Conservation (phyloP, 2,888 invertebrate genomes). For the Trachelus troglodyta region DNA sequence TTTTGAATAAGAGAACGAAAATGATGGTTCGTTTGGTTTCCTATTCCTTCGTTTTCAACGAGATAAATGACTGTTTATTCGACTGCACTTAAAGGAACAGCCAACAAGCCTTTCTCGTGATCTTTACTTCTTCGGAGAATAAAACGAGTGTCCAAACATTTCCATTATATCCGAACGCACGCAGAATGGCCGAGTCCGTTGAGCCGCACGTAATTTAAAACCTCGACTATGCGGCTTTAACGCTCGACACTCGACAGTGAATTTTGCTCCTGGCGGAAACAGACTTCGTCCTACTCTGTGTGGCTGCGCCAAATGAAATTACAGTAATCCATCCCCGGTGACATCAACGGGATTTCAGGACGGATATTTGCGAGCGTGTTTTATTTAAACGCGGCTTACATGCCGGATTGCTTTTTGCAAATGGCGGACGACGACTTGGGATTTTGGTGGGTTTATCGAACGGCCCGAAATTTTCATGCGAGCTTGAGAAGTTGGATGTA, state of each 20-base stretch:
- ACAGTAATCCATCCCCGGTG: conserved; percentile 42
- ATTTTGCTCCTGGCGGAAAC: background rate
- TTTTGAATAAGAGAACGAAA: background rate
- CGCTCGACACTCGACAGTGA: conserved; percentile 10
- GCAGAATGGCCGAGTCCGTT: conserved; percentile 12
- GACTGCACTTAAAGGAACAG: conserved; percentile 13
- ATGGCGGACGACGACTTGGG: no score
- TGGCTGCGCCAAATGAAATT: conserved; percentile 45
- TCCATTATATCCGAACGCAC: conserved; percentile 30
- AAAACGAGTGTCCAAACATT: conserved; percentile 46
- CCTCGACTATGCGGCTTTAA: conserved; percentile 12
- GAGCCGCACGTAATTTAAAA: conserved; percentile 18
- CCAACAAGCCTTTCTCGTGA: conserved; percentile 45
- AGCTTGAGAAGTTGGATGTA: no score
- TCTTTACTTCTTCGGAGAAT: conserved; percentile 5
- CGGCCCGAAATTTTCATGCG: no score
- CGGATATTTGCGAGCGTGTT: conserved; percentile 27
- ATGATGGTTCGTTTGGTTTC: background rate
- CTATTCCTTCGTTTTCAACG: no score
- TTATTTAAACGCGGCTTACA: conserved; percentile 22
- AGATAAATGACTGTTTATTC: conserved; percentile 40
- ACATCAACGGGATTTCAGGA: conserved; percentile 39
- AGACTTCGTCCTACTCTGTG: background rate
- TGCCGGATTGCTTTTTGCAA: conserved; percentile 1
- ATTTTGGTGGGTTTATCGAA: no score